Conservation (phyloP, 2,113 vertebrate genomes). For the Rhagologus leucostigma region DNA sequence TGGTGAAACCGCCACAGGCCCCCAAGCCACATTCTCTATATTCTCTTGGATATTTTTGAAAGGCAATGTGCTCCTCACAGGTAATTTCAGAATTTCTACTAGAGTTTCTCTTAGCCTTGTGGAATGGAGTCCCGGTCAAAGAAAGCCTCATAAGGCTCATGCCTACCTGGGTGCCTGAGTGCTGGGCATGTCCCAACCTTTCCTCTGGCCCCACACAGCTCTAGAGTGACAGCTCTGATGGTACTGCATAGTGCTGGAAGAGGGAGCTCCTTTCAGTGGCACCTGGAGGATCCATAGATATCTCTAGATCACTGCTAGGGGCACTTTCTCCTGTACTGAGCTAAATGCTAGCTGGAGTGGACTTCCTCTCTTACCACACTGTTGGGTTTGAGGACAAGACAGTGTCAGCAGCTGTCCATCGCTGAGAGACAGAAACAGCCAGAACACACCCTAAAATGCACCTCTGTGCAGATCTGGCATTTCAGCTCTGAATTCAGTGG, state of each 20-base stretch:
- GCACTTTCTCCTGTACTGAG: not conserved
- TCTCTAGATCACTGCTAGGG: not conserved
- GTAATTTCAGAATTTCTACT: not conserved
- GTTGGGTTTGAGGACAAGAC: not conserved
- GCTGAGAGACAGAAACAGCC: not conserved
- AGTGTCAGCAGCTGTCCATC: not conserved
- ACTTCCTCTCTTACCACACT: not conserved
- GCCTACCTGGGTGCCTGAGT: accelerated
- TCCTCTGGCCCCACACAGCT: not conserved
- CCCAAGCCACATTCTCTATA: not conserved
- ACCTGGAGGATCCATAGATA: not conserved
- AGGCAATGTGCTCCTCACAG: not conserved
- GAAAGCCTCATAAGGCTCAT: not conserved
- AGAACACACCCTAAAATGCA: not conserved
- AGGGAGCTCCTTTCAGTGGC: not conserved
- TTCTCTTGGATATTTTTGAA: not conserved
- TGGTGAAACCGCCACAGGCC: not conserved
- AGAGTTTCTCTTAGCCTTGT: not conserved
- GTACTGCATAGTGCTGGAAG: not conserved
- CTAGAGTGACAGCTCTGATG: not conserved
- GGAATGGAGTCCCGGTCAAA: not conserved
- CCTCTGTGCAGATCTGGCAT: not conserved
- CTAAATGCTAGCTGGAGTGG: accelerated
- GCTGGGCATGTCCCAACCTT: not conserved
- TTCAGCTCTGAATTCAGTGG: not conserved